A percentile compares a stretch with the other conserved stretches of the same genome.
Evolutionary conservation across 2,888 invertebrate species (phyloP).

Genomic region (Fabriciana adippe): DNA sequence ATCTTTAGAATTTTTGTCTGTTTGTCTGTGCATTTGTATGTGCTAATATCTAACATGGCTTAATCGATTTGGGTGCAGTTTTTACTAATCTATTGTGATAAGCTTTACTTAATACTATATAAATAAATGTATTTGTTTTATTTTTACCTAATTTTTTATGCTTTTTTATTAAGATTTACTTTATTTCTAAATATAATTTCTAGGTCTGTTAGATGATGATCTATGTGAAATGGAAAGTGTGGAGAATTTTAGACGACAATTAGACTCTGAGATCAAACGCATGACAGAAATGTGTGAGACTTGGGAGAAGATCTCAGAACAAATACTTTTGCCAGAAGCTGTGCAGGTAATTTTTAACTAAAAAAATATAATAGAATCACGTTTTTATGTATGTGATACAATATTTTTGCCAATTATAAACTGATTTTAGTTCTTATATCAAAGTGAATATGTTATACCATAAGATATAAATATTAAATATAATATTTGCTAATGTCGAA

Average conservation of each 20-base stretch:
- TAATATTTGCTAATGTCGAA: too few relatives aligned
- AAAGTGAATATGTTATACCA: too few relatives aligned
- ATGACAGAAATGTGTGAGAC: conserved; percentile 76
- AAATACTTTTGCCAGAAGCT: conserved; percentile 71
- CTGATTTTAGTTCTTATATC: background rate
- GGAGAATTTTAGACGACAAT: conserved; percentile 63
- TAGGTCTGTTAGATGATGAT: conserved; percentile 68
- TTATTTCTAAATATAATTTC: conserved; percentile 4
- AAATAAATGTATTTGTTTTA: too few relatives aligned
- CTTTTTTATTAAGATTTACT: background rate
- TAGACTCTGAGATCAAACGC: conserved; percentile 78
- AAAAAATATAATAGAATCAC: background rate
- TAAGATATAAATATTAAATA: too few relatives aligned
- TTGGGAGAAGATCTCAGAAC: conserved; percentile 78
- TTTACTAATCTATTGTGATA: too few relatives aligned
- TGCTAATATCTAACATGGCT: too few relatives aligned
- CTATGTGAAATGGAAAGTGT: conserved; percentile 60
- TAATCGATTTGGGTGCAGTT: too few relatives aligned
- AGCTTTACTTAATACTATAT: too few relatives aligned
- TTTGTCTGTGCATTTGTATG: too few relatives aligned
- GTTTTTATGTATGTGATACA: too few relatives aligned
- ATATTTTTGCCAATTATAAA: background rate
- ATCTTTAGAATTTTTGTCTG: too few relatives aligned
- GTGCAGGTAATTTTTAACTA: conserved; percentile 60
- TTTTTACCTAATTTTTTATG: too few relatives aligned